Evolutionary conservation across 2,888 invertebrate species (phyloP).

Genomic region (Stomorhina lunata): DNA sequence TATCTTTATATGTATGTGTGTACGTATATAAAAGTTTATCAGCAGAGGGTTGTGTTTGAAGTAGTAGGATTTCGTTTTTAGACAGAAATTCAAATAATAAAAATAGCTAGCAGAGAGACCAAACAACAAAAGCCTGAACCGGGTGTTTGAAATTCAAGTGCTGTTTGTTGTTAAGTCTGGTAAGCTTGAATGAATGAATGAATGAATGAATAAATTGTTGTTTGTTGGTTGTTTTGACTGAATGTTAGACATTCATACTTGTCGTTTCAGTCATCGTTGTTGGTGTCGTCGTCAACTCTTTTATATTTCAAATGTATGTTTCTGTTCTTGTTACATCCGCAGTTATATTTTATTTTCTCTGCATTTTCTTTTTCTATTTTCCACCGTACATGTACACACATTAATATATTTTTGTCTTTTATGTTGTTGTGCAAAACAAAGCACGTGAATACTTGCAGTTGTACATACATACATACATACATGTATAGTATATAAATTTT

Average conservation of each 20-base stretch:
- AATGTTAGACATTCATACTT: constrained; percentile 57
- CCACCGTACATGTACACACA: neutral
- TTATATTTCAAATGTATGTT: constrained; percentile 24
- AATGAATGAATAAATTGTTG: constrained; percentile 1
- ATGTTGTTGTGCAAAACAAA: constrained; percentile 28
- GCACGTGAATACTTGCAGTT: constrained; percentile 26
- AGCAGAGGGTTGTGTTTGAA: neutral
- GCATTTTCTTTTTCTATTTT: neutral
- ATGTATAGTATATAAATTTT: neutral
- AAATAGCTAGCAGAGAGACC: neutral
- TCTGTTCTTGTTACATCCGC: constrained; percentile 48
- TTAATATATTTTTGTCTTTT: neutral
- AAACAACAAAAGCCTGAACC: constrained; percentile 25
- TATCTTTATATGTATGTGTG: constrained; percentile 7
- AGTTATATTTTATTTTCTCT: constrained; percentile 13
- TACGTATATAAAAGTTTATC: neutral
- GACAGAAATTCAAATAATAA: neutral
- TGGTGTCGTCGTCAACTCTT: constrained; percentile 37
- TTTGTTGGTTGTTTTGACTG: constrained; percentile 38
- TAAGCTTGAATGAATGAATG: constrained; percentile 54
- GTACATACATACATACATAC: neutral
- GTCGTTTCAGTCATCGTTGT: constrained; percentile 28
- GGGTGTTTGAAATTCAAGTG: constrained; percentile 53
- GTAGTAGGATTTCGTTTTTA: neutral
- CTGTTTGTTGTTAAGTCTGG: constrained; percentile 55